Conservation (phyloP, 2,797 vertebrate genomes). For the Pseudochirops corinnae region DNA sequence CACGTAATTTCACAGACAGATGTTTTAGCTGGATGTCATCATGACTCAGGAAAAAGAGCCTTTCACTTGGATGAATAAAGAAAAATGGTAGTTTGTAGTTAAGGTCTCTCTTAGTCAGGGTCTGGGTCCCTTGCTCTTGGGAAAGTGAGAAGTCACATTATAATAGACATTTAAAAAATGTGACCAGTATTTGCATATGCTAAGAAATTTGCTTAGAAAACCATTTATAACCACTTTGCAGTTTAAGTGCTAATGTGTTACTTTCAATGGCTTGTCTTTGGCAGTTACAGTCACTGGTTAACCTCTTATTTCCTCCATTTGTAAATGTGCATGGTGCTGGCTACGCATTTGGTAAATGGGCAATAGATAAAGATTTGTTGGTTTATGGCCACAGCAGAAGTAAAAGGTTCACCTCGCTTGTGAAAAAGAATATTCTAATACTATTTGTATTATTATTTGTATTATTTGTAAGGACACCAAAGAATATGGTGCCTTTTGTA, state of each 20-base stretch:
- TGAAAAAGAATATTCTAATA: background rate
- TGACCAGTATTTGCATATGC: slow-evolving; percentile 14
- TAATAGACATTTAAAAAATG: background rate
- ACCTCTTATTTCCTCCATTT: slow-evolving; percentile 6
- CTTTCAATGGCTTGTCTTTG: slow-evolving; percentile 50
- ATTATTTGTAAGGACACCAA: slow-evolving; percentile 26
- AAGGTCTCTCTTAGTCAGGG: background rate
- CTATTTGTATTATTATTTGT: no score
- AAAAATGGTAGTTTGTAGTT: background rate
- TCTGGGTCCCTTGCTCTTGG: background rate
- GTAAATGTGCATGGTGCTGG: background rate
- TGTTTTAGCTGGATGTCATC: background rate
- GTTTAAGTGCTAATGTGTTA: slow-evolving; percentile 9
- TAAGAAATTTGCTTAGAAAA: slow-evolving; percentile 23
- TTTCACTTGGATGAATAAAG: background rate
- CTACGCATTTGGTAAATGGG: slow-evolving; percentile 19
- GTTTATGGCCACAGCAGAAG: background rate
- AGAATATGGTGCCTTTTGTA: slow-evolving; percentile 11
- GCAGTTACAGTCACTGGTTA: slow-evolving; percentile 43
- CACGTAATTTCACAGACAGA: background rate
- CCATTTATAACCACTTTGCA: background rate
- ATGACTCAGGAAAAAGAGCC: no score
- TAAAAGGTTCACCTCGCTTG: slow-evolving; percentile 12
- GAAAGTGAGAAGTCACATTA: background rate
- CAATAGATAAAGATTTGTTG: slow-evolving; percentile 28